Conservation (phyloP, 1,140 invertebrate species). For the Lanistes nyassanus region DNA sequence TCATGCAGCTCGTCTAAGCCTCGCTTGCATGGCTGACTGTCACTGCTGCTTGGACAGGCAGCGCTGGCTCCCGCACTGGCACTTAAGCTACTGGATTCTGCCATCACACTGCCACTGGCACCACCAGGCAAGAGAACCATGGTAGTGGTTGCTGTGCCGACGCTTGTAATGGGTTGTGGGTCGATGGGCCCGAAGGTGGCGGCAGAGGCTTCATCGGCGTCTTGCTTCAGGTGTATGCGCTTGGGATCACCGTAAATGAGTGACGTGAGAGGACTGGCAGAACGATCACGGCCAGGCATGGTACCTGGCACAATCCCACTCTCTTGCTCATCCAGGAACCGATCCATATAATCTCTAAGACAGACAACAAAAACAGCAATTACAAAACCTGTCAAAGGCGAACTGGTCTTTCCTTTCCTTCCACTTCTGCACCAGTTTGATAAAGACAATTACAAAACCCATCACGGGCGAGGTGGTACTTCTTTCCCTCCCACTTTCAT, state of each 20-base stretch:
- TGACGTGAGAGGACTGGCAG: slow-evolving; percentile 68
- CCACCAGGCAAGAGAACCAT: neutral
- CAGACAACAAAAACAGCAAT: slow-evolving; percentile 47
- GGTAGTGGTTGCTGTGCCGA: neutral
- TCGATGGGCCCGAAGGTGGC: neutral
- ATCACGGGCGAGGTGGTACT: too few species aligned
- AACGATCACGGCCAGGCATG: slow-evolving; percentile 20
- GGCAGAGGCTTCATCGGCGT: slow-evolving; percentile 20
- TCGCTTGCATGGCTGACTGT: neutral
- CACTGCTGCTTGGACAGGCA: neutral
- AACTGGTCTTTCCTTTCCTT: too few species aligned
- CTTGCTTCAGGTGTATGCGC: slow-evolving; percentile 63
- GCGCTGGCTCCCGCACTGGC: neutral
- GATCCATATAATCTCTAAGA: slow-evolving; percentile 86
- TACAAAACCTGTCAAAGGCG: too few species aligned
- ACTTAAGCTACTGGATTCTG: neutral
- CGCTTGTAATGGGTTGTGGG: neutral
- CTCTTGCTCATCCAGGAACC: slow-evolving; percentile 85
- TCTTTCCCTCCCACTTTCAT: too few species aligned
- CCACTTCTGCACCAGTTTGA: too few species aligned
- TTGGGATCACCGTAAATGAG: slow-evolving; percentile 75
- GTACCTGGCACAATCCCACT: slow-evolving; percentile 43
- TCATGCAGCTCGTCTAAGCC: neutral
- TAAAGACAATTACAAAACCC: too few species aligned
- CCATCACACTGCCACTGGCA: neutral